These are phyloP conservation scores for Thymelicus acteon DNA, from an alignment of 2,888 invertebrate genomes.

Conservation along the genomic window DNA sequence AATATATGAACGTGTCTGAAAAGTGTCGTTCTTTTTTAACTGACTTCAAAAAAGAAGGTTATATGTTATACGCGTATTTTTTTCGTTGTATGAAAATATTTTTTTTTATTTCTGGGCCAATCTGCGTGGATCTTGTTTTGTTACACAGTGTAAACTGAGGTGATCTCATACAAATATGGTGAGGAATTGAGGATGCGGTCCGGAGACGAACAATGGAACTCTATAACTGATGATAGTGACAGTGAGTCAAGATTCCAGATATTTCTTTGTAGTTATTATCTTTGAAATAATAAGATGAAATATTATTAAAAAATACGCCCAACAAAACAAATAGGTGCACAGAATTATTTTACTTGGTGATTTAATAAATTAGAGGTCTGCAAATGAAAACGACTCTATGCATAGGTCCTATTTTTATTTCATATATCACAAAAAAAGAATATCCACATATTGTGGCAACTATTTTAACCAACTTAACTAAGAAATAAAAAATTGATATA, in stretches of 20 bases:
- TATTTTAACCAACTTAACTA: too few relatives aligned
- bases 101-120: neutral
- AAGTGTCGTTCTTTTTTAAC: constrained; percentile 48
- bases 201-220: constrained; percentile 4
- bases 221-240: constrained; percentile 5
- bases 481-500: too few relatives aligned
- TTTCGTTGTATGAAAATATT: neutral
- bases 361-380: too few relatives aligned
- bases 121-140: constrained; percentile 12
- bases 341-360: too few relatives aligned
- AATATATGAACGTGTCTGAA: constrained; percentile 52
- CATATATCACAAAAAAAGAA: too few relatives aligned
- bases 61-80: neutral
- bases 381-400: too few relatives aligned
- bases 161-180: constrained; percentile 6
- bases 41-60: constrained; percentile 23
- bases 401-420: too few relatives aligned
- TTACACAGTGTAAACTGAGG: neutral
- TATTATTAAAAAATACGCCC: too few relatives aligned
- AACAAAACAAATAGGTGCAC: too few relatives aligned
- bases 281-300: too few relatives aligned
- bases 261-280: neutral
- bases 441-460: too few relatives aligned
- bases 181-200: neutral
- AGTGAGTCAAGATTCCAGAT: neutral